These are phyloP conservation scores for Gila orcuttii DNA, from an alignment of 2,113 vertebrate species.

Conservation along the genomic window DNA sequence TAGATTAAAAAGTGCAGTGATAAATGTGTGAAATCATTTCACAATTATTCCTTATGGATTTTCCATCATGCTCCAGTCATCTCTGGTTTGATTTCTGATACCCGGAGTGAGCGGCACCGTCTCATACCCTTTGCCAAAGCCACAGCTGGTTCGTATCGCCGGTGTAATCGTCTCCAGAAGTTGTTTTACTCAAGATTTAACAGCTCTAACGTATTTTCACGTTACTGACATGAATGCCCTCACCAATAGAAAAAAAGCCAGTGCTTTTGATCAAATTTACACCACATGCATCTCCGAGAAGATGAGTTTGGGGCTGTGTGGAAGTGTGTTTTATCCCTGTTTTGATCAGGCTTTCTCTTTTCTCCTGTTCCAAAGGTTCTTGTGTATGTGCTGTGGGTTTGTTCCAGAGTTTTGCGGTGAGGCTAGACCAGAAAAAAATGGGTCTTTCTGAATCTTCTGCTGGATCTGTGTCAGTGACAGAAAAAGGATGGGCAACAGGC, in stretches of 20 bases:
- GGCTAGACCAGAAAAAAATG: not conserved
- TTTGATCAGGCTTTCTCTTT: constrained; percentile 68
- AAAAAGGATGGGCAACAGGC: constrained; percentile 70
- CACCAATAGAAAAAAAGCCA: constrained; percentile 49
- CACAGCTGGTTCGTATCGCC: constrained; percentile 77
- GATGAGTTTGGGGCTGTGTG: constrained; percentile 59
- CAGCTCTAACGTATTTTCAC: constrained; percentile 79
- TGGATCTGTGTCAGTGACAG: constrained; percentile 56
- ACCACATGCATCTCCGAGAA: constrained; percentile 80
- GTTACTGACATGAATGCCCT: constrained; percentile 71
- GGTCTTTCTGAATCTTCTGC: constrained; percentile 55
- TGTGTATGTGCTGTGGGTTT: constrained; percentile 39
- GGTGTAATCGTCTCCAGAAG: constrained; percentile 78
- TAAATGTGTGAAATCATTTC: constrained; percentile 21
- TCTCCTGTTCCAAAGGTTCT: constrained; percentile 57
- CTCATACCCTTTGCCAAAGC: constrained; percentile 34
- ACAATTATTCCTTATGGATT: constrained; percentile 52
- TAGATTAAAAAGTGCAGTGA: constrained; percentile 2
- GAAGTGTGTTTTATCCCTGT: constrained; percentile 66
- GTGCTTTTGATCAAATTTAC: constrained; percentile 81
- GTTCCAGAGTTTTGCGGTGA: constrained; percentile 62
- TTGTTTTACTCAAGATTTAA: constrained; percentile 74
- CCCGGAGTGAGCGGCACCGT: not conserved
- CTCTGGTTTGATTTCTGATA: constrained; percentile 36
- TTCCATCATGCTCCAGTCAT: constrained; percentile 5